Base-by-base conservation (phyloP, 2,888 invertebrate genomes). In the Vanessa cardui region DNA sequence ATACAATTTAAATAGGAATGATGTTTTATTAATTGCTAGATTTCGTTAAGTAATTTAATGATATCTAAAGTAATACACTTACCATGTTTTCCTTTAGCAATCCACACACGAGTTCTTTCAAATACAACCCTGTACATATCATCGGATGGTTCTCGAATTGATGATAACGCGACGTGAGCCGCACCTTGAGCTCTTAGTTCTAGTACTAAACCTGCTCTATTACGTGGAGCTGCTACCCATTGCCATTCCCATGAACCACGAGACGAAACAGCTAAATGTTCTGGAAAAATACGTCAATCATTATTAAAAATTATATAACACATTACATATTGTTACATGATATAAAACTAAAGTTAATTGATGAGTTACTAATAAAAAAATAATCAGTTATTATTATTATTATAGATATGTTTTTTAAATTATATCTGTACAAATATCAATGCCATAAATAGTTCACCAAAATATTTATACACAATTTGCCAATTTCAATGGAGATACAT, bases 41-140 rank as follows among this genome's bases (percentile, higher is more conserved):
- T 26, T 26, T 5, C 12, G 39, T 12, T 39, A 39, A 39, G 12
- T 39, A 12, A 39, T 39, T 2, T 12, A 39, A 39, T 9, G 4
- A 12, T 39, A 39, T 39, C 9, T 12, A n/a, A 46, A 31, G 20
- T 18, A 0, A 3, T n/a, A n/a, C n/a, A n/a, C 67, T 84, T 75
- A 95, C 95, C 95, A 79, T 95, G 94, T 83, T 94, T 94, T 56
- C 95, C 95, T 79, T 95, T 93, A 74, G 95, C 94, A 20, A 95
- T 94, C 94, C 95, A 95, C 0, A 94, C 93, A 64, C 94, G 93
- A 66, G 90, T 94, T 26, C 90, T 90, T 76, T 95, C 95, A 20
- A 95, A 95, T 6, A 94, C 94, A 52, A 95, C 93, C 71, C 94
- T 85, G 76, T 95, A 95, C 94, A 95, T 95, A 72, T 93, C 92